Percentiles rank a stretch among this genome's conserved stretches.
Conservation (phyloP, 2,888 invertebrate genomes). For the Isoperla grammatica region DNA sequence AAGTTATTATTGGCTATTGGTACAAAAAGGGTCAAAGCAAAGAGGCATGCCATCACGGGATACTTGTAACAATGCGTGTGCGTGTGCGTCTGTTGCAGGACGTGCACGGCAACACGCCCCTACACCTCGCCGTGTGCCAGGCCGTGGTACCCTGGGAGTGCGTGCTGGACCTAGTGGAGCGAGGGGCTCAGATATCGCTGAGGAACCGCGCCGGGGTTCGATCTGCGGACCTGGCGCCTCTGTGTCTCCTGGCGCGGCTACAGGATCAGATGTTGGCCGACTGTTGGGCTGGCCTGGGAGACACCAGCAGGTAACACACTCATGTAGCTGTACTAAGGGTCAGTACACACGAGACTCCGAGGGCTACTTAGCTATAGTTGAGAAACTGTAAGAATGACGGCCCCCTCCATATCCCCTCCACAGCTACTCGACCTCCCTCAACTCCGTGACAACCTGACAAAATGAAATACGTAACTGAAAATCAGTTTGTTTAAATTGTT, state of each 20-base stretch:
- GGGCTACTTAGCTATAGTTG: too few relatives aligned
- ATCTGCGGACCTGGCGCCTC: conserved; percentile 49
- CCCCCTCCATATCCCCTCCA: too few relatives aligned
- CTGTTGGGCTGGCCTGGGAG: conserved; percentile 38
- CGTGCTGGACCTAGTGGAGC: conserved; percentile 47
- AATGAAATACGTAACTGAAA: too few relatives aligned
- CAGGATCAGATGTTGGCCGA: conserved; percentile 48
- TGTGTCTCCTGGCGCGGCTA: conserved; percentile 43
- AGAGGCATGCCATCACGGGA: too few relatives aligned
- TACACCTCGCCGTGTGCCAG: conserved; percentile 52
- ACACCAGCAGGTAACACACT: conserved; percentile 1
- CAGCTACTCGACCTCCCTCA: too few relatives aligned
- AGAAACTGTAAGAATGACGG: too few relatives aligned
- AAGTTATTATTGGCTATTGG: too few relatives aligned
- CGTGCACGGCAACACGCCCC: conserved; percentile 50
- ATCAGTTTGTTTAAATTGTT: too few relatives aligned
- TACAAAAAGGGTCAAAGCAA: too few relatives aligned
- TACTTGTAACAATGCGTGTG: background rate
- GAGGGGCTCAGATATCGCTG: conserved; percentile 45
- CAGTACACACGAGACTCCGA: too few relatives aligned
- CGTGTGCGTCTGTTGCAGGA: conserved; percentile 40
- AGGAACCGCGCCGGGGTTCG: conserved; percentile 47
- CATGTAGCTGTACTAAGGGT: too few relatives aligned
- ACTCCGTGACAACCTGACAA: too few relatives aligned
- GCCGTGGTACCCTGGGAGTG: conserved; percentile 50